phyloP scores from a whole-genome alignment of 2,888 invertebrate species.

The Luffia ferchaultella region DNA sequence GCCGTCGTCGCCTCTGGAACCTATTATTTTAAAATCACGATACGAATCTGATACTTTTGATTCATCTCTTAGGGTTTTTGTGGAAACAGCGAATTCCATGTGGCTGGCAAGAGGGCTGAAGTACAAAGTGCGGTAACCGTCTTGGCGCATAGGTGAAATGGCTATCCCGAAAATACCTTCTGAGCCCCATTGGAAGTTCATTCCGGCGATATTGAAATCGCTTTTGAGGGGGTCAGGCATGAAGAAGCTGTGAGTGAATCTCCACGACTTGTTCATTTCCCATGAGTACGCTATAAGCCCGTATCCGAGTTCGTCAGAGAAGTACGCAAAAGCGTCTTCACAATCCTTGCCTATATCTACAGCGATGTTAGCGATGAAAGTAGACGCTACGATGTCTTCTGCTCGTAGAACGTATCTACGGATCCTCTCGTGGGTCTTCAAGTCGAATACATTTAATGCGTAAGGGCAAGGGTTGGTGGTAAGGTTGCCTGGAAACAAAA shows the following conservation, averaged over 20 bases:
- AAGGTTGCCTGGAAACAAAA: conserved; percentile 58
- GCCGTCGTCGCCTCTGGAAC: conserved; percentile 71
- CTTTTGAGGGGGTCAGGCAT: conserved; percentile 82
- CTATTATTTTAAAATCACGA: conserved; percentile 72
- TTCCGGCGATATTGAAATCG: conserved; percentile 79
- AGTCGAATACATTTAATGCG: conserved; percentile 78
- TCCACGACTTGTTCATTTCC: conserved; percentile 80
- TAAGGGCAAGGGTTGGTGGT: conserved; percentile 83
- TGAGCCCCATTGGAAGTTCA: conserved; percentile 86
- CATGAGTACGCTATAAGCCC: conserved; percentile 83
- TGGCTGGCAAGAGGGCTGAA: conserved; percentile 83
- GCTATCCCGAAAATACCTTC: conserved; percentile 85
- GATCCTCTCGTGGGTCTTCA: conserved; percentile 75
- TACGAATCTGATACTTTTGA: conserved; percentile 73
- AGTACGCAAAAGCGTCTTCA: conserved; percentile 80
- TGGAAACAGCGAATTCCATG: conserved; percentile 82
- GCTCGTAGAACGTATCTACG: conserved; percentile 73
- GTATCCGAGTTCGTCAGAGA: conserved; percentile 84
- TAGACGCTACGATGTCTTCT: conserved; percentile 78
- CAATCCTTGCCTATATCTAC: conserved; percentile 78
- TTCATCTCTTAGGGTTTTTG: conserved; percentile 74
- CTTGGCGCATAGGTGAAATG: conserved; percentile 70
- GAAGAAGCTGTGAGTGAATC: conserved; percentile 80
- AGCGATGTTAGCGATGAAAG: conserved; percentile 88
- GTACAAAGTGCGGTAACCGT: conserved; percentile 76